Percentiles rank a stretch among this genome's conserved stretches.
Conservation (phyloP, 2,113 vertebrate genomes). For the Psilopsiagon aurifrons region DNA sequence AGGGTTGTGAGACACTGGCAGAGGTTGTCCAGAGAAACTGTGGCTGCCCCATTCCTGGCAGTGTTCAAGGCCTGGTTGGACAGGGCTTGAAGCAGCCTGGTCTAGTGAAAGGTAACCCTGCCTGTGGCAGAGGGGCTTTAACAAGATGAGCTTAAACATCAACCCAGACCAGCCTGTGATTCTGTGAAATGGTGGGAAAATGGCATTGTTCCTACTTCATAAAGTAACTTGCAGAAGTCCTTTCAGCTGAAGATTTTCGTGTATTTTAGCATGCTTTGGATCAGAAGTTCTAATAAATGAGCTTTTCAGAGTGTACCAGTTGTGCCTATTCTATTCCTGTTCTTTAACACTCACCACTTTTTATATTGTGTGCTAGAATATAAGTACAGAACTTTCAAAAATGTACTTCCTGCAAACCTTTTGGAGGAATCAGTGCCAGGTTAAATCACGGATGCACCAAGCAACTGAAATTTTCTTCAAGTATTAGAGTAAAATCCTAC, state of each 20-base stretch:
- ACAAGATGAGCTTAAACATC: not conserved
- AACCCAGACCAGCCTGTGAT: not conserved
- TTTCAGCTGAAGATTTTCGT: not conserved
- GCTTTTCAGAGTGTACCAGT: not conserved
- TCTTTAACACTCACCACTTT: not conserved
- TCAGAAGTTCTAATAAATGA: not conserved
- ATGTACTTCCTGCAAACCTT: not conserved
- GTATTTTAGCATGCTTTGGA: not conserved
- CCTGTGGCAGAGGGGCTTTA: not conserved
- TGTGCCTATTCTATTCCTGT: not conserved
- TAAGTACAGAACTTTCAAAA: not conserved
- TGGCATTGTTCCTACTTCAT: not conserved
- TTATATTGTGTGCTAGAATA: not conserved
- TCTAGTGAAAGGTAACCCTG: not conserved
- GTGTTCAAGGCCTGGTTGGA: not conserved
- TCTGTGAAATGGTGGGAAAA: not conserved
- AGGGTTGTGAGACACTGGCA: not conserved
- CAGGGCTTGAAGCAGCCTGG: not conserved
- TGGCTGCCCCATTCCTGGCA: not conserved
- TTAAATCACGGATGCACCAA: not conserved
- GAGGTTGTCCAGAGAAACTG: not conserved
- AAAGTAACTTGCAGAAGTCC: not conserved
- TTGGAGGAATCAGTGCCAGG: not conserved
- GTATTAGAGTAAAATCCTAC: not conserved
- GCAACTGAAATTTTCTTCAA: not conserved